Percentiles rank a stretch among this genome's conserved stretches.
phyloP scores from a whole-genome alignment of 2,113 vertebrate genomes.

The Catagonus wagneri region DNA sequence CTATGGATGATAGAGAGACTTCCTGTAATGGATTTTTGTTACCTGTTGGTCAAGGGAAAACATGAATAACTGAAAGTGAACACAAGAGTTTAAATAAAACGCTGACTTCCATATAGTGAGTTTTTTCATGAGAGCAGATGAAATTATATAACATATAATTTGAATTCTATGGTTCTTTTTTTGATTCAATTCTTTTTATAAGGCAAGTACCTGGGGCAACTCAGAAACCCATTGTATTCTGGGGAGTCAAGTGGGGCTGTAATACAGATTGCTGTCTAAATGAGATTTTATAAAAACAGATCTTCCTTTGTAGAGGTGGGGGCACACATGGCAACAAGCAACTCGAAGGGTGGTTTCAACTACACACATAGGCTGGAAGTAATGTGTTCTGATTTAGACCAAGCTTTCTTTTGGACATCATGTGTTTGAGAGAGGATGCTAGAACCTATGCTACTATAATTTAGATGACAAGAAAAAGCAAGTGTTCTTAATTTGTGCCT shows the following conservation, averaged over 20 bases:
- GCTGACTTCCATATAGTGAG: background rate
- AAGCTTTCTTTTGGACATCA: background rate
- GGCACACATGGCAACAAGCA: background rate
- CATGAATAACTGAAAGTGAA: background rate
- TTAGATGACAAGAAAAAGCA: background rate
- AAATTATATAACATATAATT: background rate
- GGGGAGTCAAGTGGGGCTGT: background rate
- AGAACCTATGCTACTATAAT: background rate
- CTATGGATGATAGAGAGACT: background rate
- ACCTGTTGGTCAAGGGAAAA: background rate
- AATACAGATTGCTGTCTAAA: background rate
- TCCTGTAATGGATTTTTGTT: background rate
- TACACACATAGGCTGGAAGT: background rate
- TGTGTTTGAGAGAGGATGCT: slow-evolving; percentile 13
- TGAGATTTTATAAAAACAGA: slow-evolving; percentile 10
- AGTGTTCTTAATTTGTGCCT: slow-evolving; percentile 20
- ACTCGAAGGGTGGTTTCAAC: background rate
- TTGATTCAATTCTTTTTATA: slow-evolving; percentile 30
- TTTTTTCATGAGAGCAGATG: slow-evolving; percentile 14
- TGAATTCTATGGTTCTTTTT: background rate
- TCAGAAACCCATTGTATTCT: background rate
- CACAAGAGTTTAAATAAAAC: background rate
- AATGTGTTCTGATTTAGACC: background rate
- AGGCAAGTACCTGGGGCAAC: background rate
- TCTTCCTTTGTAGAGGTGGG: background rate